These are phyloP conservation scores for Fragum sueziense DNA, from an alignment of 2,888 invertebrate genomes.

Conservation along the genomic window DNA sequence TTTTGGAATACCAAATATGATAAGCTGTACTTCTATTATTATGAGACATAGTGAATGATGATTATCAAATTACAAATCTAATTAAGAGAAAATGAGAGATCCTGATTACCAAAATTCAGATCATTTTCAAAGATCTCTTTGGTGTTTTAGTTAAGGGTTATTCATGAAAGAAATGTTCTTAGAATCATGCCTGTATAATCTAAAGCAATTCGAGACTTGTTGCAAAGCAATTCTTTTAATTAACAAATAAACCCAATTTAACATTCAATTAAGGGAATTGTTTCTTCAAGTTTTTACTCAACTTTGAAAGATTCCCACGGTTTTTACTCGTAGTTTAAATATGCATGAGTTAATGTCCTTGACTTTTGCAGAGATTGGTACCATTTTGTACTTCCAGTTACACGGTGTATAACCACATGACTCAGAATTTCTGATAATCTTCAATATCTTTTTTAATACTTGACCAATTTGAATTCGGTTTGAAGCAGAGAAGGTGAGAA, in stretches of 20 bases:
- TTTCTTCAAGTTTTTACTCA: slow-evolving; percentile 15
- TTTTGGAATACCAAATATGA: background rate
- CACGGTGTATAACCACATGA: no score
- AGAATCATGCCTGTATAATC: background rate
- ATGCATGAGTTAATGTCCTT: background rate
- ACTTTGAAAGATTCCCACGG: slow-evolving; percentile 17
- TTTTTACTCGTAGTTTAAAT: background rate
- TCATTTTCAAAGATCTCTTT: no score
- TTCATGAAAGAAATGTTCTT: background rate
- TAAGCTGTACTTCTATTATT: background rate
- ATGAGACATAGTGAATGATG: background rate
- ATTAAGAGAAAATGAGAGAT: no score
- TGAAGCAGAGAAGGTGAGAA: no score
- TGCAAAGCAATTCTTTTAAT: slow-evolving; percentile 8
- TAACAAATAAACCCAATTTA: slow-evolving; percentile 18
- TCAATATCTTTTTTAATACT: no score
- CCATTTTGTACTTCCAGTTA: background rate
- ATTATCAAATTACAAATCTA: background rate
- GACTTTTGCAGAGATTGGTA: background rate
- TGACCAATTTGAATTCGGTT: no score
- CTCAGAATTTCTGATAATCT: no score
- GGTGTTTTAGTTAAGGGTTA: no score
- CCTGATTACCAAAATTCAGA: no score
- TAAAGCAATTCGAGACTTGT: slow-evolving; percentile 10
- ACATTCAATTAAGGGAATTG: background rate